Percentiles rank a stretch among this genome's conserved stretches.
Evolutionary conservation across 1,140 invertebrate species (phyloP).

Genomic region (Conus betulinus): DNA sequence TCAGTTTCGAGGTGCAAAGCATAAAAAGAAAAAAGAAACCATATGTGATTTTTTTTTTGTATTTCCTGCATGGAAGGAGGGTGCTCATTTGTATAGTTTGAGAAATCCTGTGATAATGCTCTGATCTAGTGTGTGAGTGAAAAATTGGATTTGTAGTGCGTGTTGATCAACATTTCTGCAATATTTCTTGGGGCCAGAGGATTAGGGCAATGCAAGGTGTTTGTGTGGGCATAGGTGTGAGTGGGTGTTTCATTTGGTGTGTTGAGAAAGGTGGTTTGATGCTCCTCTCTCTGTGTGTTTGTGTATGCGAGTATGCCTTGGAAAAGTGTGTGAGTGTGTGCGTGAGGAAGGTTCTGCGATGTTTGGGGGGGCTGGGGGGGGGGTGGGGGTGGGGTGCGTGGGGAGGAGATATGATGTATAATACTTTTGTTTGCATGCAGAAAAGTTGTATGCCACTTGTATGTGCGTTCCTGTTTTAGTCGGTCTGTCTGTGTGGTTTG

Average conservation of each 20-base stretch:
- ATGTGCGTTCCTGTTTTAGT: no score
- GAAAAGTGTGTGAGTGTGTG: background rate
- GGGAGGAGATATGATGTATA: background rate
- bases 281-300: background rate
- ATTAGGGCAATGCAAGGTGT: background rate
- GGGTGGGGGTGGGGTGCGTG: no score
- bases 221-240: background rate
- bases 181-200: background rate
- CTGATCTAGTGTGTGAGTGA: no score
- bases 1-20: no score
- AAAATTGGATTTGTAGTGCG: background rate
- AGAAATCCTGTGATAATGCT: background rate
- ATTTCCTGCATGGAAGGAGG: background rate
- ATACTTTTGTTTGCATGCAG: background rate
- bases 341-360: background rate
- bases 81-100: background rate
- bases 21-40: background rate
- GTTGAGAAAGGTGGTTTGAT: no score
- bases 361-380: no score
- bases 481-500: no score
- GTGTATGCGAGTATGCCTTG: background rate
- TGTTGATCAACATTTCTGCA: background rate
- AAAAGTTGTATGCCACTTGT: no score
- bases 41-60: background rate
- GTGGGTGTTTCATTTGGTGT: no score